Conservation (phyloP, 2,797 vertebrate species). For the Premnoplex brunnescens region DNA sequence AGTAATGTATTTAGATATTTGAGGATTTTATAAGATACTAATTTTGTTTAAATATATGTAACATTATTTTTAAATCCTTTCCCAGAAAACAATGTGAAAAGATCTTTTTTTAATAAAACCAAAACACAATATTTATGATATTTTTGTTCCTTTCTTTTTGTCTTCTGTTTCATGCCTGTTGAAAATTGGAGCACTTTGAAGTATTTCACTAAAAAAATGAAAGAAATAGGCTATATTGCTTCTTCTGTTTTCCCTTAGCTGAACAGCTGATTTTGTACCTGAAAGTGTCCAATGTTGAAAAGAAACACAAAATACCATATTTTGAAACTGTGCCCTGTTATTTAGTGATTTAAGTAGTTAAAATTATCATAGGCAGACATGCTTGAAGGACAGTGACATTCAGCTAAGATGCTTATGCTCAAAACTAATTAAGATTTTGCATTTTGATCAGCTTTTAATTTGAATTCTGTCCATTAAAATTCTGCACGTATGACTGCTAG, state of each 20-base stretch:
- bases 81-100: background rate
- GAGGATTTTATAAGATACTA: background rate
- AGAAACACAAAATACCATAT: background rate
- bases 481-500: background rate
- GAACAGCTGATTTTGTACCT: background rate
- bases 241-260: background rate
- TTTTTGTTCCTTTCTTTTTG: background rate
- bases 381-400: background rate
- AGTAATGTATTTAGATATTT: background rate
- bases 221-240: background rate
- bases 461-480: conserved; percentile 22
- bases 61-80: background rate
- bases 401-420: background rate
- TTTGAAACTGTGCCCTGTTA: background rate
- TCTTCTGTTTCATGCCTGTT: background rate
- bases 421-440: conserved; percentile 1
- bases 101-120: background rate
- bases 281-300: background rate
- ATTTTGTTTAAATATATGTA: background rate
- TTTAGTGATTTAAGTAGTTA: background rate
- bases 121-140: background rate
- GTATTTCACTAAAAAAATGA: background rate
- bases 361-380: background rate
- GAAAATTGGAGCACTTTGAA: background rate
- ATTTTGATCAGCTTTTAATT: conserved; percentile 42